Percentiles rank a stretch among this genome's conserved stretches.
Evolutionary conservation across 2,888 invertebrate species (phyloP).

Genomic region (Mallateleia sp.): DNA sequence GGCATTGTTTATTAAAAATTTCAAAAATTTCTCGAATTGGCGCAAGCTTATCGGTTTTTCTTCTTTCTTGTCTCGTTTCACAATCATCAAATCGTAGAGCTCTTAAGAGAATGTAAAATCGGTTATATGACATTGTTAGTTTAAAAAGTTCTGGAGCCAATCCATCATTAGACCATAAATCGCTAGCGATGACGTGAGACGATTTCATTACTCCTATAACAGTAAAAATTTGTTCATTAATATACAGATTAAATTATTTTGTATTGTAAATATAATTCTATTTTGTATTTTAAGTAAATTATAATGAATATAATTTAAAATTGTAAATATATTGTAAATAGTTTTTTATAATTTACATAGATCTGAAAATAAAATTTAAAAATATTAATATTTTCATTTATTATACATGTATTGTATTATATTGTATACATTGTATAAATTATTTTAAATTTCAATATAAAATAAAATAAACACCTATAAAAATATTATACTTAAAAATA

Average conservation of each 20-base stretch:
- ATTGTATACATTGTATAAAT: neutral
- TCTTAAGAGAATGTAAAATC: neutral
- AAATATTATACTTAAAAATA: constrained; percentile 2
- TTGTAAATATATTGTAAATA: too few relatives aligned
- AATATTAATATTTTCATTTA: too few relatives aligned
- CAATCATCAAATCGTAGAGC: constrained; percentile 6
- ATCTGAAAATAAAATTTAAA: too few relatives aligned
- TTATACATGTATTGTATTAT: too few relatives aligned
- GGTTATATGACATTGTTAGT: neutral
- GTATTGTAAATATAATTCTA: too few relatives aligned
- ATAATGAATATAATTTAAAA: too few relatives aligned
- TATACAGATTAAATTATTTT: too few relatives aligned
- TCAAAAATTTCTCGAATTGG: neutral
- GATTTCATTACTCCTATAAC: neutral
- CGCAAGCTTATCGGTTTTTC: constrained; percentile 50
- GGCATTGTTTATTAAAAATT: neutral
- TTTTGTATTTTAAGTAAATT: too few relatives aligned
- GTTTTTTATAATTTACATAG: too few relatives aligned
- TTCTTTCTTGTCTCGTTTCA: neutral
- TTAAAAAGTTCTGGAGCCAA: constrained; percentile 7
- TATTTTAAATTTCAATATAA: neutral
- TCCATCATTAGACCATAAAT: constrained; percentile 21
- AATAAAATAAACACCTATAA: neutral
- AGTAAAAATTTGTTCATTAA: too few relatives aligned
- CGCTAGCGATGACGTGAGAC: neutral